These are phyloP conservation scores for Hydroisotoma schaefferi DNA, from an alignment of 2,888 invertebrate species.

Conservation along the genomic window DNA sequence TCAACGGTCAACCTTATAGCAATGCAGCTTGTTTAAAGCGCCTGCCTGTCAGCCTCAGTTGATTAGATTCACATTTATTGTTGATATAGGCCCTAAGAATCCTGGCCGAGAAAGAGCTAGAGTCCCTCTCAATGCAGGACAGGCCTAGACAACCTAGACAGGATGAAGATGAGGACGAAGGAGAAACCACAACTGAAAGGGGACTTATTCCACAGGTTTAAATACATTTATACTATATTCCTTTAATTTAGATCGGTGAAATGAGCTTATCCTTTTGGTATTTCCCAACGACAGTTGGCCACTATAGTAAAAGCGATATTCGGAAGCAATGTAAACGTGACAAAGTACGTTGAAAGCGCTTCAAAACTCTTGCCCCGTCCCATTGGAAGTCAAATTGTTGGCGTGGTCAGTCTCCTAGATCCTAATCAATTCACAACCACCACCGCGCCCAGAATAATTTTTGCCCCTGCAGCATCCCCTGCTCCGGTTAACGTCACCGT, in stretches of 20 bases:
- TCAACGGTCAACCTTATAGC: neutral
- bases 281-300: conserved; percentile 24
- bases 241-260: neutral
- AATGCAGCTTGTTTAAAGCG: neutral
- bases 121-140: conserved; percentile 27
- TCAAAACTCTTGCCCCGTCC: conserved; percentile 37
- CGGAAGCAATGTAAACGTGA: conserved; percentile 43
- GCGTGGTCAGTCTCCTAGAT: conserved; percentile 40
- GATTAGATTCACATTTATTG: neutral
- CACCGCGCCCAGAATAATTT: conserved; percentile 11
- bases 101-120: conserved; percentile 38
- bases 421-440: conserved; percentile 31
- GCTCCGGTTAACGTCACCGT: conserved; percentile 5
- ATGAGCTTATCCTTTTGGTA: neutral
- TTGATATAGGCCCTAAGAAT: conserved; percentile 32
- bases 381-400: conserved; percentile 36
- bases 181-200: conserved; percentile 3
- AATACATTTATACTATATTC: neutral
- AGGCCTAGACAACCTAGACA: conserved; percentile 37
- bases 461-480: neutral
- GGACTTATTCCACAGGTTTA: neutral
- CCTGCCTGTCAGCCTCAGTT: neutral
- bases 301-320: conserved; percentile 42
- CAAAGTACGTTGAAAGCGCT: conserved; percentile 41
- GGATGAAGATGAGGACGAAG: conserved; percentile 22